Percentiles rank a stretch among this genome's conserved stretches.
Conservation (phyloP, 2,888 invertebrate species). For the Hedya salicella region DNA sequence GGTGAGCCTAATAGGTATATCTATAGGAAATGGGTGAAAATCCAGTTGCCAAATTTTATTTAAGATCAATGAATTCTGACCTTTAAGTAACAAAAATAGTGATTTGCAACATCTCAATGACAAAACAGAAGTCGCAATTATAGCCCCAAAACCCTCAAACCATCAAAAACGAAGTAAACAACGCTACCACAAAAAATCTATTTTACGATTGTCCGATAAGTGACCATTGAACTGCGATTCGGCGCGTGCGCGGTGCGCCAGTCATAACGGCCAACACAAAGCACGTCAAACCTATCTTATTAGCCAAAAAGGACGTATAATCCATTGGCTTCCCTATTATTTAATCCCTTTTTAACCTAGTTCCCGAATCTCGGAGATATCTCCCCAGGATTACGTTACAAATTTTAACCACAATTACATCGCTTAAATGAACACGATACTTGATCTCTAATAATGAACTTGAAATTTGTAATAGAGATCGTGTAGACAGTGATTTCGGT, state of each 20-base stretch:
- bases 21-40: too few species aligned
- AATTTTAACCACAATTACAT: conserved; percentile 78
- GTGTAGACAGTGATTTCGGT: conserved; percentile 50
- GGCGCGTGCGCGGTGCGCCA: conserved; percentile 79
- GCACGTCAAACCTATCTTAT: conserved; percentile 58
- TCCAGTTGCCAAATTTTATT: too few species aligned
- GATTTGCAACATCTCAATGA: not conserved
- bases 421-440: conserved; percentile 65
- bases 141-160: conserved; percentile 37
- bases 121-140: conserved; percentile 53
- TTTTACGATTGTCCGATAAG: conserved; percentile 62
- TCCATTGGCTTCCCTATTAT: not conserved
- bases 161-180: conserved; percentile 44
- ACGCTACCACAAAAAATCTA: conserved; percentile 61
- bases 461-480: conserved; percentile 58
- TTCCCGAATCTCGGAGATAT: conserved; percentile 72
- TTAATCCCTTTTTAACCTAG: conserved; percentile 4
- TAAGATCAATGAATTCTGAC: too few species aligned
- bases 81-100: not conserved
- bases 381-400: conserved; percentile 78
- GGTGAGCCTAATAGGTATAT: too few species aligned
- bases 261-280: conserved; percentile 79
- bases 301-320: conserved; percentile 11
- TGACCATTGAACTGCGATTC: conserved; percentile 69
- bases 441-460: conserved; percentile 73